Percentiles rank a stretch among this genome's conserved stretches.
phyloP scores from a whole-genome alignment of 2,113 vertebrate species.

The Pedetes capensis region DNA sequence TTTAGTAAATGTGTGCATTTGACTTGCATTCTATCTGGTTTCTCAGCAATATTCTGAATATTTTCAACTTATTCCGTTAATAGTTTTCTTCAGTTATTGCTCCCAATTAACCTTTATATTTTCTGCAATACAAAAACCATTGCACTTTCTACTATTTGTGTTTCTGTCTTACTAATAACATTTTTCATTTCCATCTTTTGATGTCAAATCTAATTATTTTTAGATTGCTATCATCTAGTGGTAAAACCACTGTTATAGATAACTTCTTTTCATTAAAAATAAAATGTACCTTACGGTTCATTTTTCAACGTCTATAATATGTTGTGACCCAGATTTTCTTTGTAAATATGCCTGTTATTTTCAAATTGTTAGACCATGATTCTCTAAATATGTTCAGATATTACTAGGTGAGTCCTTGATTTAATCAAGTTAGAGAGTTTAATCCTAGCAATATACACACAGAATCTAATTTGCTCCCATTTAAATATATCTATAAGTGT shows the following conservation, averaged over 20 bases:
- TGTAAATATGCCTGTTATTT: not conserved
- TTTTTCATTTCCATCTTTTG: constrained; percentile 80
- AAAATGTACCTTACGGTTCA: constrained; percentile 68
- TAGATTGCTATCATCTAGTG: constrained; percentile 69
- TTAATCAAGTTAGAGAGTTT: not conserved
- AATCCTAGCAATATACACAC: not conserved
- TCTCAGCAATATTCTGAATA: constrained; percentile 47
- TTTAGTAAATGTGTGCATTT: not conserved
- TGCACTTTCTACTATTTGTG: constrained; percentile 55
- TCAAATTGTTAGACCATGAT: not conserved
- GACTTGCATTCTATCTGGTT: not conserved
- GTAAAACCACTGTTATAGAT: constrained; percentile 78
- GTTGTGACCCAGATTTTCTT: not conserved
- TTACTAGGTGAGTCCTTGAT: not conserved
- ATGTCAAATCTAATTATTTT: constrained; percentile 80
- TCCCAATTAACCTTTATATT: constrained; percentile 83
- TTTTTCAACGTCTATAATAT: constrained; percentile 43
- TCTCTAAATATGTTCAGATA: not conserved
- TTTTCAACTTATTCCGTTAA: constrained; percentile 66
- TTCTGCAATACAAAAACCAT: constrained; percentile 74
- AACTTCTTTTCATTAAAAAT: constrained; percentile 72
- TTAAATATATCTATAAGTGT: not conserved
- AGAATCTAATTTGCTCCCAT: not conserved
- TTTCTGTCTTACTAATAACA: constrained; percentile 78
- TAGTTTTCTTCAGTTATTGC: constrained; percentile 72